Base-by-base conservation (phyloP, 1,140 invertebrate genomes). In the Aphidius gifuensis region DNA sequence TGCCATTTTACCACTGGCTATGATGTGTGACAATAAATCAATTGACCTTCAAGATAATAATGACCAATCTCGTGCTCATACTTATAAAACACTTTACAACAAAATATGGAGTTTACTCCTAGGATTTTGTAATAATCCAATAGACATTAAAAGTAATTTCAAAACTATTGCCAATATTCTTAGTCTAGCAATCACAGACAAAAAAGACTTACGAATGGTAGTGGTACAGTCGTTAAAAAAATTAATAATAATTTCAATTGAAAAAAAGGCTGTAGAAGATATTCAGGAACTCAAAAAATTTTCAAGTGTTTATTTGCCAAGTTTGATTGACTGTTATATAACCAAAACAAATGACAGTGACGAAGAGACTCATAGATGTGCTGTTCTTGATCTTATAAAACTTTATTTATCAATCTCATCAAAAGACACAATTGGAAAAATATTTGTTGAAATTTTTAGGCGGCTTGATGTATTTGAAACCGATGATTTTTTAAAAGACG, bases 61-160 rank as follows among this genome's bases (percentile, higher is more conserved):
- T 59, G 84, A 90, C 68, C 78, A 79, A 4, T 83, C 88, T 1
- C 84, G 85, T 38, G 83, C 87, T 0, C 88, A 92, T 67, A 88
- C 88, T 6, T 93, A 92, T 68, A 90, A 94, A 64, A 78, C 92
- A 11, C 71, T 96, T 2, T 87, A 88, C 71, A 83, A 86, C 43
- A 94, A 98, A 76, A 84, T 98, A 38, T 98, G 96, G 96, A 87
- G 92, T 16, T 73, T 97, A 9, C 80, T 98, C n/a, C 94, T 94
- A 0, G 90, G 91, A 68, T 96, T 97, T 76, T 96, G 94, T 72
- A 90, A 88, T 47, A 83, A 86, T 61, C 90, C 95, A 0, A 87
- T 80, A 9, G 96, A 98, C 82, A 85, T 97, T 1, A 84, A 86
- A 54, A 81, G 84, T 1, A 88, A 83, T 69, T 88, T 93, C 66